These are phyloP conservation scores for Acrossocheilus fasciatus DNA, from an alignment of 2,797 vertebrate species.

Conservation along the genomic window DNA sequence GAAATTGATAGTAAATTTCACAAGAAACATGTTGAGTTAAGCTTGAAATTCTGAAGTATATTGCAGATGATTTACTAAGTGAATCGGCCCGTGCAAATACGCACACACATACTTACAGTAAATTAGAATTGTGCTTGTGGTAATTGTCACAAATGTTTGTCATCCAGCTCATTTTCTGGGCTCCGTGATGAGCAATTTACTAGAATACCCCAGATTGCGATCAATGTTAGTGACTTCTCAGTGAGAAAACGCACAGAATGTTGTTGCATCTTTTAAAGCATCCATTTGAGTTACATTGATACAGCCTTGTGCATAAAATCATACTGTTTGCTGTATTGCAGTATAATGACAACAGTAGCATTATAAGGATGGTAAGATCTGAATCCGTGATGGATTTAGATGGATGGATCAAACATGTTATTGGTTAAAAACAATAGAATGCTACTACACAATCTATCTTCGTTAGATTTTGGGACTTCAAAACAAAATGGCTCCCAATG, in stretches of 20 bases:
- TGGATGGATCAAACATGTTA: not conserved
- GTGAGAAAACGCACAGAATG: not conserved
- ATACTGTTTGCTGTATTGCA: not conserved
- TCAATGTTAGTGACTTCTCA: not conserved
- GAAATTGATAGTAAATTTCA: not conserved
- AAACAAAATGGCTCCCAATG: constrained; percentile 27
- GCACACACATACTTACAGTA: not conserved
- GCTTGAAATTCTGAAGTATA: not conserved
- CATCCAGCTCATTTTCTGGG: not conserved
- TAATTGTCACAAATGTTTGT: not conserved
- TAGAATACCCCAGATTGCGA: not conserved
- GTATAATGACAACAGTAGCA: not conserved
- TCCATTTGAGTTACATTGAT: not conserved
- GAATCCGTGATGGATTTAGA: constrained; percentile 1
- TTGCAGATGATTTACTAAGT: not conserved
- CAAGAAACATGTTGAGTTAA: not conserved
- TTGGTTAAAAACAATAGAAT: not conserved
- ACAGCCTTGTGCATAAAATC: not conserved
- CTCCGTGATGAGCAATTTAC: not conserved
- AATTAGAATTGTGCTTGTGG: not conserved
- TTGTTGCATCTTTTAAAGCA: not conserved
- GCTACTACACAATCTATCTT: not conserved
- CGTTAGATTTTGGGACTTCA: constrained; percentile 18
- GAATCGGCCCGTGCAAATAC: not conserved
- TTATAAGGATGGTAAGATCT: not conserved